Base-by-base conservation (phyloP, 2,888 invertebrate species). In the Cetonia aurata region DNA sequence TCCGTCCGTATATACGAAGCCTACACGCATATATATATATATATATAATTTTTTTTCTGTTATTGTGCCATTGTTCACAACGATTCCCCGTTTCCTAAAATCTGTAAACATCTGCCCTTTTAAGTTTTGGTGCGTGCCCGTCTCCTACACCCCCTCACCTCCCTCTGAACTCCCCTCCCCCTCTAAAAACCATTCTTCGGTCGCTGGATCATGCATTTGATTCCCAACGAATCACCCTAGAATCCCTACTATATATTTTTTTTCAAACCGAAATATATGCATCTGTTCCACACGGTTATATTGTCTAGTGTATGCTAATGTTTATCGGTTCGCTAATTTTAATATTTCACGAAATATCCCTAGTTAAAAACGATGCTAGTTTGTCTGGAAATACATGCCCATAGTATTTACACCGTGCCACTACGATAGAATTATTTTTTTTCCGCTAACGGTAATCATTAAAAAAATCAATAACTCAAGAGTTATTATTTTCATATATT, bases 31-130 rank as follows among this genome's bases (percentile, higher is more conserved):
- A 55, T 31, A 31, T 53, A 53, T 12, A 53, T 19, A 31, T n/a
- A 55, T 55, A 55, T 13, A 56, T 56, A 33, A 13, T 41, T 25
- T 55, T 55, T 46, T 56, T 33, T 62, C 33, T 62, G 62, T 62
- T 62, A 62, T 62, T 62, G 62, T 62, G 62, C 62, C 37, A 62
- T 62, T 62, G 62, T 62, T 33, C 48, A 48, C 48, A 33, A 50
- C 62, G 62, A 62, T 79, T 80, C 81, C 83, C 79, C 74, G 77
- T 83, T 84, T 83, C 81, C 82, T 79, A 81, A 82, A 82, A 83
- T 83, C 78, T 79, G 82, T 81, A 83, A 84, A 84, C 84, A 84
- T 81, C 84, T 84, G 84, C 82, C 75, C 37, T 37, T 46, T n/a
- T 41, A 25, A 46, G 31, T 60, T 37, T 37, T 60, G 46, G 60